These are phyloP conservation scores for Urocyon cinereoargenteus DNA, from an alignment of 2,797 vertebrate genomes.

Conservation along the genomic window DNA sequence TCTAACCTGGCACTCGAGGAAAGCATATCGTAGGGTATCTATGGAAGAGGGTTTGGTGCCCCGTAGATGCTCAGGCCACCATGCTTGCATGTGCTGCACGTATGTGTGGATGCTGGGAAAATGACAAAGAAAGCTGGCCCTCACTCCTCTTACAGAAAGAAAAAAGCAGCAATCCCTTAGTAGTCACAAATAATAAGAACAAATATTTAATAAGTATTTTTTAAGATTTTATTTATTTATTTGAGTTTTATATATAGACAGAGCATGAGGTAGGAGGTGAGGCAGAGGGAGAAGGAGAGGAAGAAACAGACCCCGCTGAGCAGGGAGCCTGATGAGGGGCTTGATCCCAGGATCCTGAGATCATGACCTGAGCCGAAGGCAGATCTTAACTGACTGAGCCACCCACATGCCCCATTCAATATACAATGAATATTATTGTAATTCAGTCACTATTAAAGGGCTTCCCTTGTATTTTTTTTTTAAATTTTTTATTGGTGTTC, in stretches of 20 bases:
- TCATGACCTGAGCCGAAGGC: too few species aligned
- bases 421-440: background rate
- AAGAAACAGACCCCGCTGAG: too few species aligned
- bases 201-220: background rate
- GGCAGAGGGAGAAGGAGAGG: too few species aligned
- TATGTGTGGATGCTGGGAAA: background rate
- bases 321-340: too few species aligned
- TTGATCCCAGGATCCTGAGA: too few species aligned
- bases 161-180: background rate
- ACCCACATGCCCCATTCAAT: too few species aligned
- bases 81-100: fast-evolving
- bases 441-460: background rate
- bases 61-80: fast-evolving
- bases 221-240: too few species aligned
- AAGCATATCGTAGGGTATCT: background rate
- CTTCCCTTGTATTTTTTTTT: background rate
- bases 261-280: too few species aligned
- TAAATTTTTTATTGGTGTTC: too few species aligned
- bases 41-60: background rate
- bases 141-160: background rate
- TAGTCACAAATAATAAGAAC: background rate
- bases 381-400: too few species aligned
- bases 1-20: background rate
- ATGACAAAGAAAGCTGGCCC: background rate
- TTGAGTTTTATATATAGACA: too few species aligned